Evolutionary conservation across 2,797 vertebrate species (phyloP), one percentile per base, ranked within the genome.

Genomic region (Synanceia verrucosa): DNA sequence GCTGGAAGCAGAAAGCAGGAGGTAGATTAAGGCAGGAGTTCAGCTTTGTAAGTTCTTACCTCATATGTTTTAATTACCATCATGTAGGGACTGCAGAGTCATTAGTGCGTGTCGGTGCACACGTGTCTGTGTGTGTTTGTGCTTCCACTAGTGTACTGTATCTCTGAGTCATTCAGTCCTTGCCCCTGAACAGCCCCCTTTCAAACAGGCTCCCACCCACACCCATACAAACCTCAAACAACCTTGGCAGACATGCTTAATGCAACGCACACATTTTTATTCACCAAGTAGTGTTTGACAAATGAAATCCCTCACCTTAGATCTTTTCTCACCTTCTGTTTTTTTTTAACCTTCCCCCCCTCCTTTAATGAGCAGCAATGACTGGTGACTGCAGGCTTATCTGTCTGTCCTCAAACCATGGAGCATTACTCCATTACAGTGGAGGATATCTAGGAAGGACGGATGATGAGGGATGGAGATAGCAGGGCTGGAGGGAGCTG

Each of bases 371-470:
- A 90, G 81, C 69, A 62, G 33, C 3, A 70, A 64, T 73, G n/a
- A n/a, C n/a, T n/a, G n/a, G n/a, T 86, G 74, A 77, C 65, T 77
- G 80, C 62, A 53, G 76, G 72, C 76, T 86, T 87, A 90, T 90
- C 91, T 76, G 71, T 57, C 80, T 72, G 71, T 60, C 72, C 76
- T 72, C n/a, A 71, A 73, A 75, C 68, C 71, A 74, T 64, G 78
- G 70, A 84, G 87, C 85, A 83, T 88, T 89, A 73, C 67, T 81
- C 76, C 60, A 60, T 82, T 88, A 87, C 65, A 69, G 84, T 65
- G 64, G 51, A 82, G 76, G 77, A 81, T 77, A 81, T 82, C 79
- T 69, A 65, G 72, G 70, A 75, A 74, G 85, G 81, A 78, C 4
- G 52, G 66, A 66, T 39, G 84, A 80, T 86, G 75, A 78, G 67